Evolutionary conservation across 2,888 invertebrate genomes (phyloP).

Genomic region (Drosophila nr. medialis): DNA sequence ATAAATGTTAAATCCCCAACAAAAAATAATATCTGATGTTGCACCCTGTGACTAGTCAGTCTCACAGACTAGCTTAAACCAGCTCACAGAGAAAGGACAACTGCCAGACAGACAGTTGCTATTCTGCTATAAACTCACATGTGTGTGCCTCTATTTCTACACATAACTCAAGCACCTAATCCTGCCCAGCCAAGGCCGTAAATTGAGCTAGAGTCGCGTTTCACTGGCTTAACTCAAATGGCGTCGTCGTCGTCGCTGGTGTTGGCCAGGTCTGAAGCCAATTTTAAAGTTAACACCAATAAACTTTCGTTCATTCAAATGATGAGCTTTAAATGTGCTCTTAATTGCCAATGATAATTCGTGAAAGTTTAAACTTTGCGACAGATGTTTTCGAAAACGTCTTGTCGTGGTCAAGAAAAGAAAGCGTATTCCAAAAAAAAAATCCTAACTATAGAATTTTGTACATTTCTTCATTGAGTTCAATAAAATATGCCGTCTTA

Average conservation of each 20-base stretch:
- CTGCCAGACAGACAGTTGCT: conserved; percentile 42
- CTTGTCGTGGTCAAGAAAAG: neutral
- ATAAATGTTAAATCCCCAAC: conserved; percentile 52
- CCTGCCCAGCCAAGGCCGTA: conserved; percentile 57
- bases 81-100: conserved; percentile 22
- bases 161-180: conserved; percentile 57
- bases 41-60: conserved; percentile 33
- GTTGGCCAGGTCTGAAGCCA: conserved; percentile 39
- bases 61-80: conserved; percentile 54
- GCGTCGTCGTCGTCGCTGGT: conserved; percentile 9
- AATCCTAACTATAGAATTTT: too few species aligned
- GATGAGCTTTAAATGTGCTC: conserved; percentile 36
- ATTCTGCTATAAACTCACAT: conserved; percentile 28
- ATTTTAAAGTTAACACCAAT: conserved; percentile 61
- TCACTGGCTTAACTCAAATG: conserved; percentile 56
- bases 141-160: conserved; percentile 42
- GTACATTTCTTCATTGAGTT: too few species aligned
- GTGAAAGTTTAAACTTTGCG: too few species aligned
- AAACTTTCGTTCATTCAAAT: conserved; percentile 25
- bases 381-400: neutral
- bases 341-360: conserved; percentile 18
- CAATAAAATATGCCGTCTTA: too few species aligned
- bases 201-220: conserved; percentile 54
- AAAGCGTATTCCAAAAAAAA: neutral
- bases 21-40: conserved; percentile 21